Base-by-base conservation (phyloP, 2,113 vertebrate species). In the Pseudonaja textilis region DNA sequence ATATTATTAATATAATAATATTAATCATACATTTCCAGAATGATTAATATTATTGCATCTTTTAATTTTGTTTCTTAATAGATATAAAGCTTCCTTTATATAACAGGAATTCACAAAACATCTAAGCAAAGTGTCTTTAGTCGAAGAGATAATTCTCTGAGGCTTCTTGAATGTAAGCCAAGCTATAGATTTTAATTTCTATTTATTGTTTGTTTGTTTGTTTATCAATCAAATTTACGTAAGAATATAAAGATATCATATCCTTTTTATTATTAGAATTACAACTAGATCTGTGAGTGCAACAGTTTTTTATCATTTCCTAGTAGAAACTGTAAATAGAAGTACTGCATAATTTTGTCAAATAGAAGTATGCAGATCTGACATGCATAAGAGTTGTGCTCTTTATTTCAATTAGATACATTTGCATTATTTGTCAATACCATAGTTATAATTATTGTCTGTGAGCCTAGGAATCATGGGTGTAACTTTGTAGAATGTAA, bases 11-110 rank as follows among this genome's bases (percentile, higher is more conserved):
- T 47, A 47, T 47, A 47, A 47, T 47, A 47, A 47, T 47, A 47
- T 54, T 23, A 89, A 26, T 50, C 55, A 85, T 59, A 39, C 12
- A 93, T 85, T 93, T 89, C 39, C 74, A 85, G 6, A 61, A 93
- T 93, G 88, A 89, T 89, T 89, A 93, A 93, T 93, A 56, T 90
- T 57, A 85, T 55, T 11, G 25, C 29, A 34, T 59, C 10, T 89
- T 92, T 89, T 55, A 34, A 50, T 69, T 89, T 89, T 52, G 86
- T 89, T 92, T 57, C 42, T 85, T 85, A 47, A 81, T 89, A 57
- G 64, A 92, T 50, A 85, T 89, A 85, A 93, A 29, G 22, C 54
- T 90, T 89, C 26, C 54, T 89, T 29, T 85, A 45, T 29, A 85
- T 45, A 92, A 50, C 88, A 89, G 92, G 39, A 39, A 92, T 85